These are phyloP conservation scores for Drosophila suzukii DNA, from an alignment of 1,140 invertebrate species.

Conservation along the genomic window DNA sequence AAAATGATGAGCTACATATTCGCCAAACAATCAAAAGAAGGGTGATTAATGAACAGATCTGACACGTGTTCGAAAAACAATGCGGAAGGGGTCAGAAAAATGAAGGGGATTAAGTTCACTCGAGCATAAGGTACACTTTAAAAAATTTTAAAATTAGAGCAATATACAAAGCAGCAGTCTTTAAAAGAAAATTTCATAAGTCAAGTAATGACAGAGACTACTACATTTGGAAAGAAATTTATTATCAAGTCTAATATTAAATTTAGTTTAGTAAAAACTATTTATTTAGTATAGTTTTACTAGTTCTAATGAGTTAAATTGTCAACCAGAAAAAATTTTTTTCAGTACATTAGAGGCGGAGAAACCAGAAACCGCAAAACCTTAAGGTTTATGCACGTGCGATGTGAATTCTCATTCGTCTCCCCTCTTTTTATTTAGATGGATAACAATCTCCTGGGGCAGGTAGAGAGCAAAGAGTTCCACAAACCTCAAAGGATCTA, in stretches of 20 bases:
- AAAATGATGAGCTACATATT: slow-evolving; percentile 40
- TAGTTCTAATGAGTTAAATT: too few species aligned
- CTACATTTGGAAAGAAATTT: too few species aligned
- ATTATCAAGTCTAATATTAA: too few species aligned
- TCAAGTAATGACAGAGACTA: too few species aligned
- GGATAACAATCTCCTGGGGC: slow-evolving; percentile 27
- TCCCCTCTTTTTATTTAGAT: slow-evolving; percentile 14
- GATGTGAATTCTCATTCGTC: slow-evolving; percentile 17
- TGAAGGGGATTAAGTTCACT: slow-evolving; percentile 14
- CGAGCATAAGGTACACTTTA: slow-evolving; percentile 19
- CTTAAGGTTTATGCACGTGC: slow-evolving; percentile 47
- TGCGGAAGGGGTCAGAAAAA: slow-evolving; percentile 5
- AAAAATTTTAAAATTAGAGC: background rate
- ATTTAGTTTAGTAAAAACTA: too few species aligned
- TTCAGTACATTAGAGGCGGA: slow-evolving; percentile 20
- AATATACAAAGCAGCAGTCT: too few species aligned
- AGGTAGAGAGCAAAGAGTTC: slow-evolving; percentile 39
- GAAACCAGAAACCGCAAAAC: slow-evolving; percentile 41
- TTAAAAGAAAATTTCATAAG: too few species aligned
- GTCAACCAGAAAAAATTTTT: background rate
- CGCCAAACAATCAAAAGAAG: slow-evolving; percentile 38
- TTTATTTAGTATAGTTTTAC: too few species aligned
- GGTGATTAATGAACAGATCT: slow-evolving; percentile 41
- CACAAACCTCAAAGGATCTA: slow-evolving; percentile 45
- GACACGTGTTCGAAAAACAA: slow-evolving; percentile 32